Evolutionary conservation across 2,888 invertebrate species (phyloP), one percentile per base, ranked within the genome.

Genomic region (Eristalis intricaria): DNA sequence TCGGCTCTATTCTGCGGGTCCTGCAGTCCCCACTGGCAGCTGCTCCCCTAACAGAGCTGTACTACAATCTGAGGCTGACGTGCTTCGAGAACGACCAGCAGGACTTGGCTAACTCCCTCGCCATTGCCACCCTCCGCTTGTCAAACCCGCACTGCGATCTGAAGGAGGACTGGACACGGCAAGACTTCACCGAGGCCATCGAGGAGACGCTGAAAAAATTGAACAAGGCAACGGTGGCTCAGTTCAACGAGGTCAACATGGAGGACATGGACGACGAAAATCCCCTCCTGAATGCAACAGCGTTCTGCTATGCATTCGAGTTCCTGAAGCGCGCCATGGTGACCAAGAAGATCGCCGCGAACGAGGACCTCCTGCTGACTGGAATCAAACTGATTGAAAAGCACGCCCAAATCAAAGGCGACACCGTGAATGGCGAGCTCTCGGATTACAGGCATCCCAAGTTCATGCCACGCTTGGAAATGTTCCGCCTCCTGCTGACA

Each of bases 261-360:
- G 90, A 90, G 23, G 90, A 89, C 64, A 89, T 89, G 63, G 89
- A 91, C n/a, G 75, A 89, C 8, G 87, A 89, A 11, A 83, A 89
- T 5, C 89, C 89, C 0, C 81, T 89, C 2, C 83, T 92, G 90
- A 88, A 92, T 1, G 96, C 96, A 0, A 96, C 97, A 1, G 96
- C 96, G 0, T 97, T 98, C 93, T 96, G 96, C 90, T 98, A 97
- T 91, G 94, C 95, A 13, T 98, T 98, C 92, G 96, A 97, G 15
- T 94, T 98, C 89, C 92, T 98, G 4, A 95, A 95, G 90, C 94
- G 94, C 75, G 95, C 96, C 89, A 90, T 95, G 61, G 90, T 94
- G 10, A 93, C 94, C 0, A 91, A 92, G 71, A 90, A 91, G 35
- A 93, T 94, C 26, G 93, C 93, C 84, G 94, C 93, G 84, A 95